Conservation (phyloP, 2,113 vertebrate species). For the Sceloporus tristichus region DNA sequence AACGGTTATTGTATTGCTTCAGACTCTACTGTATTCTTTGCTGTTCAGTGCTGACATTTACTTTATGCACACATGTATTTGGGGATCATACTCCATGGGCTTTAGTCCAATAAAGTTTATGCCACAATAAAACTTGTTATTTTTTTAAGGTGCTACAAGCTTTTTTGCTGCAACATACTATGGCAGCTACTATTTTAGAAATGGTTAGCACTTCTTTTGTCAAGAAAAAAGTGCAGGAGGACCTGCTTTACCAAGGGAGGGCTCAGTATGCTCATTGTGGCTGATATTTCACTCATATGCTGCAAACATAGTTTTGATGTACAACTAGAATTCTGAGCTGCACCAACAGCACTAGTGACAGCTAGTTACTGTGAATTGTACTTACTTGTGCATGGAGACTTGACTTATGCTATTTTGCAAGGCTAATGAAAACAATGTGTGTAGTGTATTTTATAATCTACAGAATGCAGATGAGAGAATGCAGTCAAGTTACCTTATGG, state of each 20-base stretch:
- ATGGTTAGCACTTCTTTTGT: neutral
- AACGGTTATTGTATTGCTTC: neutral
- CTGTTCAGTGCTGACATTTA: neutral
- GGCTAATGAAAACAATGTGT: neutral
- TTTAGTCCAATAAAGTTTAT: neutral
- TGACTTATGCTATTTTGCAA: constrained; percentile 33
- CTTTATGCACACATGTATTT: neutral
- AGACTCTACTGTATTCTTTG: neutral
- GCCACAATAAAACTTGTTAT: neutral
- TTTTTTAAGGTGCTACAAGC: neutral
- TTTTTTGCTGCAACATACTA: neutral
- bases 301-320: constrained; percentile 24
- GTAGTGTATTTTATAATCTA: neutral
- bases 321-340: constrained; percentile 39
- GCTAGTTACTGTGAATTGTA: constrained; percentile 24
- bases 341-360: constrained; percentile 19
- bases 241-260: accelerated
- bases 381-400: neutral
- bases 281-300: constrained; percentile 38
- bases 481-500: neutral
- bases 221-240: constrained; percentile 8
- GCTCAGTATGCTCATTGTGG: neutral
- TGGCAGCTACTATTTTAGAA: neutral
- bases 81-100: neutral
- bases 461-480: neutral